phyloP scores from a whole-genome alignment of 1,140 invertebrate species.

The Vollenhovia emeryi region DNA sequence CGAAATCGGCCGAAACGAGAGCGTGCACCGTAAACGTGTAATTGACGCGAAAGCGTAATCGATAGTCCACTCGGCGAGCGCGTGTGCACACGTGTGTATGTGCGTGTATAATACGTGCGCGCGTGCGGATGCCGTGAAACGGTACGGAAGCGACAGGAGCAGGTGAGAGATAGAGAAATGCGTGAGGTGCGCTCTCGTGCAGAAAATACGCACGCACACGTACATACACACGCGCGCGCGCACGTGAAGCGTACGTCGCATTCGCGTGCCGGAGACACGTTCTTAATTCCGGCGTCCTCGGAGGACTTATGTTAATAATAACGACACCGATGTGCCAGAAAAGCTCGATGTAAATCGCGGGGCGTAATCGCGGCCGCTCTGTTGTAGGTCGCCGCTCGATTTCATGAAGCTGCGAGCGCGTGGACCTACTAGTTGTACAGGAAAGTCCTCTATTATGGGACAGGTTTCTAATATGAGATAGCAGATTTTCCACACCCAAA shows the following conservation, averaged over 20 bases:
- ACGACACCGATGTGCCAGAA: slow-evolving; percentile 23
- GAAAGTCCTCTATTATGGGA: no score
- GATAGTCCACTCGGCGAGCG: background rate
- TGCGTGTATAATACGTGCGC: no score
- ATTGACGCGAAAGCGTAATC: slow-evolving; percentile 48
- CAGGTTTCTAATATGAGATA: no score
- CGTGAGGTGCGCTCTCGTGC: background rate
- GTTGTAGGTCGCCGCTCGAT: background rate
- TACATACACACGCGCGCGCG: background rate
- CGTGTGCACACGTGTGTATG: background rate
- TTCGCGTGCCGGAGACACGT: slow-evolving; percentile 15
- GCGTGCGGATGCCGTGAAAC: background rate
- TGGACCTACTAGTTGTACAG: no score
- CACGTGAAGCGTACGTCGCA: background rate
- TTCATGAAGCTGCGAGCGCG: slow-evolving; percentile 28
- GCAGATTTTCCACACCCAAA: no score
- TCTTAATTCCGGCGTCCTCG: slow-evolving; percentile 1
- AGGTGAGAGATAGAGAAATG: slow-evolving; percentile 15
- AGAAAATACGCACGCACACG: background rate
- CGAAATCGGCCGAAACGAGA: slow-evolving; percentile 29
- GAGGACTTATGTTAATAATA: slow-evolving; percentile 21
- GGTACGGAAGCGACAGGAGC: background rate
- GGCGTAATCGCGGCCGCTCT: background rate
- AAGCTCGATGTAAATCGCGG: slow-evolving; percentile 33
- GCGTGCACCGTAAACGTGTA: slow-evolving; percentile 11